Evolutionary conservation across 2,888 invertebrate species (phyloP), one percentile per base, ranked within the genome.

Genomic region (Zaprionus lineosus): DNA sequence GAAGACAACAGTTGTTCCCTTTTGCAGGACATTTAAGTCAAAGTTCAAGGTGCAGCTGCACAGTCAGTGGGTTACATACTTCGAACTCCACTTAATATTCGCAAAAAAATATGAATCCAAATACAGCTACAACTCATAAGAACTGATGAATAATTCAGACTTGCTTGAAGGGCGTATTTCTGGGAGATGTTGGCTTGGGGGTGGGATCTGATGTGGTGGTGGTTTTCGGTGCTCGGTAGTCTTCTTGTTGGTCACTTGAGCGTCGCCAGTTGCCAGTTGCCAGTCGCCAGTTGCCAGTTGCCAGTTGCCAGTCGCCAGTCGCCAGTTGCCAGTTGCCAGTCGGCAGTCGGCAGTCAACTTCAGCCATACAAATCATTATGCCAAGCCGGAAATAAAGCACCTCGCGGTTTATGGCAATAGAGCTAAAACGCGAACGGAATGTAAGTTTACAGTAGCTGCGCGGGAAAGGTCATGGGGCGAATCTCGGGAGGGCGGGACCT

Each of bases 291-390:
- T n/a, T n/a, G n/a, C n/a, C n/a, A n/a, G n/a, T n/a, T n/a, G n/a
- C n/a, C n/a, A n/a, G n/a, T n/a, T n/a, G n/a, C n/a, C n/a, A n/a
- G n/a, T n/a, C n/a, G n/a, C n/a, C n/a, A n/a, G n/a, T n/a, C n/a
- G n/a, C n/a, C n/a, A n/a, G n/a, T n/a, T n/a, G n/a, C n/a, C n/a
- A n/a, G n/a, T n/a, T n/a, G n/a, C n/a, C n/a, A n/a, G n/a, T n/a
- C n/a, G n/a, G n/a, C n/a, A n/a, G n/a, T n/a, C 69, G 51, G 59
- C 46, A 52, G 52, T 64, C 53, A 48, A 65, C 71, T 71, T 71
- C 47, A 68, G 74, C 76, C 74, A 79, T 74, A 83, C 78, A 79
- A 79, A 79, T 79, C 81, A 79, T 83, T 76, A 74, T 79, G 70
- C 74, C 65, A 52, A 57, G 61, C 76, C 81, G 78, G 78, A 79